These are phyloP conservation scores for Rousettus madagascariensis DNA, from an alignment of 2,797 vertebrate species.

Conservation along the genomic window DNA sequence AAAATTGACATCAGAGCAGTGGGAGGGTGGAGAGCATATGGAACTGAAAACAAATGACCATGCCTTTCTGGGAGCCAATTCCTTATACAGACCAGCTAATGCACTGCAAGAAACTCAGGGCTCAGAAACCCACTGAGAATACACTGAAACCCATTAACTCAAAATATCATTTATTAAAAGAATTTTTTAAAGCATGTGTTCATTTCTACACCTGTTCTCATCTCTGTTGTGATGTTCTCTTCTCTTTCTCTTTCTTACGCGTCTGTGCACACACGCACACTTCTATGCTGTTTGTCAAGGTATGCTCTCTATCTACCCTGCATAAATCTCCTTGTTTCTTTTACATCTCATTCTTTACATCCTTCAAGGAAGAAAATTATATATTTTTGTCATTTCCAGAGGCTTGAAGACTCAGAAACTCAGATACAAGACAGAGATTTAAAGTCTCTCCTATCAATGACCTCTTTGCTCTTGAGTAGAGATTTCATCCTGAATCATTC, in stretches of 20 bases:
- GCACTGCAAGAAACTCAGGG: constrained; percentile 11
- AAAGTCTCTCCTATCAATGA: not conserved
- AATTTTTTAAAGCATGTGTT: constrained; percentile 15
- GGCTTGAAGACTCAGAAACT: not conserved
- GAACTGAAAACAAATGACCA: constrained; percentile 65
- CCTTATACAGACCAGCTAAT: not conserved
- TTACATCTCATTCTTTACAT: not conserved
- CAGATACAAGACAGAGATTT: not conserved
- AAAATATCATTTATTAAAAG: constrained; percentile 51
- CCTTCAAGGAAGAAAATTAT: not conserved
- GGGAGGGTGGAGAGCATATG: not conserved
- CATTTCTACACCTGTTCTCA: not conserved
- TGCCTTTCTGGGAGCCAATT: constrained; percentile 53
- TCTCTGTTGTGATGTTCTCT: not conserved
- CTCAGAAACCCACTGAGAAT: constrained; percentile 49
- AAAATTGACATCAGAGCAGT: constrained; percentile 45
- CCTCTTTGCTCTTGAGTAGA: not conserved
- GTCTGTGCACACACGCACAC: not conserved
- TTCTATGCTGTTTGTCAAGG: not conserved
- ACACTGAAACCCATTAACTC: constrained; percentile 63
- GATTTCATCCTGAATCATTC: not conserved
- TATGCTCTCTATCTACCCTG: not conserved
- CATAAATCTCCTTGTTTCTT: not conserved
- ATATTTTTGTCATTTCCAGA: not conserved
- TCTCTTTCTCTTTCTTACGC: not conserved